These are phyloP conservation scores for Archilochus colubris DNA, from an alignment of 2,113 vertebrate species.

Conservation along the genomic window DNA sequence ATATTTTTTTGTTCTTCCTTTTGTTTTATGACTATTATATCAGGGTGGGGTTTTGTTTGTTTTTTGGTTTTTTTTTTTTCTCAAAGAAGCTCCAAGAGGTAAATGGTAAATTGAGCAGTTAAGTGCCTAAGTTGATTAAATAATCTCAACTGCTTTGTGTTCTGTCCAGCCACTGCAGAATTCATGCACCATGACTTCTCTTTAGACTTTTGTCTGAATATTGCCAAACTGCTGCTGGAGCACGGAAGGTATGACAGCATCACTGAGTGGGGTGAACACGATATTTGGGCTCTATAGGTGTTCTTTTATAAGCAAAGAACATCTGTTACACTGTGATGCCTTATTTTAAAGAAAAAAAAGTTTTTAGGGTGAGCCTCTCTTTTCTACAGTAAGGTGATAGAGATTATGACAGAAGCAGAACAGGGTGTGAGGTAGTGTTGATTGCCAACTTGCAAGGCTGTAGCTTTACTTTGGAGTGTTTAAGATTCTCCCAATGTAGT, in stretches of 20 bases:
- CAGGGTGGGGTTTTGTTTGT: too few species aligned
- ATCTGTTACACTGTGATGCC: neutral
- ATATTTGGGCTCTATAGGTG: neutral
- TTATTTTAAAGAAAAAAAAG: neutral
- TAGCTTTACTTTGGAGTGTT: neutral
- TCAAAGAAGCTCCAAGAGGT: neutral
- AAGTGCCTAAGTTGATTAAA: neutral
- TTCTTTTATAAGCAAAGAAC: neutral
- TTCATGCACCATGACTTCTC: slow-evolving; percentile 76
- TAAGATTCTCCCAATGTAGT: neutral
- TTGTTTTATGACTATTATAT: neutral
- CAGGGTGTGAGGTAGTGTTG: neutral
- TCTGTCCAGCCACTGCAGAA: slow-evolving; percentile 79
- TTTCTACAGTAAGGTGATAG: neutral
- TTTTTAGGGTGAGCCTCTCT: neutral
- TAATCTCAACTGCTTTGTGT: slow-evolving; percentile 20
- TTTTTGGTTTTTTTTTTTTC: neutral
- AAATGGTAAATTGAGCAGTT: neutral
- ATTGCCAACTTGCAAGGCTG: neutral
- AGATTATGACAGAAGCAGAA: neutral
- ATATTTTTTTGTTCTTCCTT: neutral
- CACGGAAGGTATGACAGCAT: slow-evolving; percentile 81
- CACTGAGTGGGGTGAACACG: neutral
- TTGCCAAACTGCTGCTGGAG: slow-evolving; percentile 84
- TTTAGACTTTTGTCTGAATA: slow-evolving; percentile 83